These are phyloP conservation scores for Tapera naevia DNA, from an alignment of 2,797 vertebrate species.

Conservation along the genomic window DNA sequence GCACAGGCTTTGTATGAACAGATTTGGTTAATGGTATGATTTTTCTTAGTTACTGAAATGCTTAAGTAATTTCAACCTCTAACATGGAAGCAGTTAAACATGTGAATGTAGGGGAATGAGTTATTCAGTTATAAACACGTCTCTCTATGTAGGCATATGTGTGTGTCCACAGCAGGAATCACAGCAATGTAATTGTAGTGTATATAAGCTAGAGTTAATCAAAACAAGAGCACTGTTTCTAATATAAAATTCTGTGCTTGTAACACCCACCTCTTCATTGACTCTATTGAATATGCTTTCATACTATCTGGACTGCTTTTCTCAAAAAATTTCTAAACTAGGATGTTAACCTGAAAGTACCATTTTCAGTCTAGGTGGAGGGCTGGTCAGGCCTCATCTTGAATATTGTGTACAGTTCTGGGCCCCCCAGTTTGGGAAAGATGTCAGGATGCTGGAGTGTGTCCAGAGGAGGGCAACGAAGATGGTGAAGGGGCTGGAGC, in stretches of 20 bases:
- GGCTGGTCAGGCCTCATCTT: too few relatives aligned
- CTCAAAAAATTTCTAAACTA: not conserved
- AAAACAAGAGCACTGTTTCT: not conserved
- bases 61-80: conserved; percentile 20
- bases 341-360: not conserved
- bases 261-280: not conserved
- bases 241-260: not conserved
- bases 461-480: too few relatives aligned
- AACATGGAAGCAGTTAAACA: conserved; percentile 13
- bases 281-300: not conserved
- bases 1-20: not conserved
- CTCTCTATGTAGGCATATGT: not conserved
- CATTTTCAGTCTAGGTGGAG: not conserved
- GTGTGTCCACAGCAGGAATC: not conserved
- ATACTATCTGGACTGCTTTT: not conserved
- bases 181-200: not conserved
- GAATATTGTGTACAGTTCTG: too few relatives aligned
- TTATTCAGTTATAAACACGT: not conserved
- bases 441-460: too few relatives aligned
- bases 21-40: conserved; percentile 47
- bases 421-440: too few relatives aligned
- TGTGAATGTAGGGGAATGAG: conserved; percentile 15
- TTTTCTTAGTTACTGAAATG: conserved; percentile 13
- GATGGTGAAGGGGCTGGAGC: too few relatives aligned
- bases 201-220: not conserved